These are phyloP conservation scores for Caloenas nicobarica DNA, from an alignment of 2,113 vertebrate genomes.

Conservation along the genomic window DNA sequence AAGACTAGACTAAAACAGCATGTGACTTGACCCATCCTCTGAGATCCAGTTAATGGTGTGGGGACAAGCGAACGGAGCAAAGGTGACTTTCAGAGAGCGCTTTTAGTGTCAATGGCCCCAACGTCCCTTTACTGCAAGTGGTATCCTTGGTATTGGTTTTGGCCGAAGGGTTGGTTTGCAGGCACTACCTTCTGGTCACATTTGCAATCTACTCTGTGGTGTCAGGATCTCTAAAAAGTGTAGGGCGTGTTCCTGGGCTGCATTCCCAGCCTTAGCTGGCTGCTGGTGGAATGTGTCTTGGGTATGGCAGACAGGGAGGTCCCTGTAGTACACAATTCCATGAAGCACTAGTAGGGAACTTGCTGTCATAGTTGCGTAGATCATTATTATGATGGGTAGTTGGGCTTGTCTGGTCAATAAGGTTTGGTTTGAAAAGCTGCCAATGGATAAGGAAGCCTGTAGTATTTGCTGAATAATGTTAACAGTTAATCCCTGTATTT, in stretches of 20 bases:
- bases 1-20: background rate
- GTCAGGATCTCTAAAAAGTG: background rate
- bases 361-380: background rate
- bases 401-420: background rate
- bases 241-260: background rate
- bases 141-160: too few species aligned
- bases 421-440: background rate
- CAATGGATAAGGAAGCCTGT: background rate
- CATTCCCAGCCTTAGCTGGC: background rate
- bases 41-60: too few species aligned
- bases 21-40: background rate
- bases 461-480: background rate
- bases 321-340: background rate
- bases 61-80: background rate
- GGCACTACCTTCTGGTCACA: background rate
- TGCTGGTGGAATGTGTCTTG: background rate
- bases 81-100: background rate
- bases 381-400: accelerated
- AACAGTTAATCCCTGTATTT: background rate
- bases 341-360: background rate
- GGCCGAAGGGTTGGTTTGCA: too few species aligned
- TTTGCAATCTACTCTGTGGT: background rate
- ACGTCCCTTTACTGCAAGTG: too few species aligned
- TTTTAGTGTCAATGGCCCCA: background rate
- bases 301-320: background rate